Conservation (phyloP, 2,888 invertebrate genomes). For the Notodonta dromedarius region DNA sequence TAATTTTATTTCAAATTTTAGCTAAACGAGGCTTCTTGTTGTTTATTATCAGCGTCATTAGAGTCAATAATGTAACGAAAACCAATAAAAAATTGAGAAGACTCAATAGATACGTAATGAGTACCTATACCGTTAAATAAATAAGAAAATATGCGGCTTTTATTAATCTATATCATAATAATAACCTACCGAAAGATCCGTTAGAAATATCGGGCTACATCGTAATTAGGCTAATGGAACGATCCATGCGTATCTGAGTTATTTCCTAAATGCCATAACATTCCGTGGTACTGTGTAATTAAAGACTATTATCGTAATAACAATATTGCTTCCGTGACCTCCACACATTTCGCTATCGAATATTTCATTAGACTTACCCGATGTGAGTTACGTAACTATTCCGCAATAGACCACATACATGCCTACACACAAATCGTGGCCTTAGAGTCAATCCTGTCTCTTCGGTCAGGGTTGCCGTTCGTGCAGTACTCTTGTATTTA, state of each 20-base stretch:
- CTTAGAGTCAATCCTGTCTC: not conserved
- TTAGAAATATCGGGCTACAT: not conserved
- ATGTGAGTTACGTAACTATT: not conserved
- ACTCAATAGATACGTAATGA: too few relatives aligned
- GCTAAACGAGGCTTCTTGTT: too few relatives aligned
- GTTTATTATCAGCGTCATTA: too few relatives aligned
- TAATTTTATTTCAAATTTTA: not conserved
- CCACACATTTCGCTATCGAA: conserved; percentile 3
- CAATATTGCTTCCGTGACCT: conserved; percentile 5
- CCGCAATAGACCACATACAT: not conserved
- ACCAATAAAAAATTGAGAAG: too few relatives aligned
- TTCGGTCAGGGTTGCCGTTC: not conserved
- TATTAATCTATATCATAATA: not conserved
- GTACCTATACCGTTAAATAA: not conserved
- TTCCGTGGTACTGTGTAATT: conserved; percentile 1
- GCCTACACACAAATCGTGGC: not conserved
- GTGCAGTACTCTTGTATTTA: not conserved
- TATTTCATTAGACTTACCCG: not conserved
- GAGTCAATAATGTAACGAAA: too few relatives aligned
- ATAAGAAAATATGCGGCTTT: not conserved
- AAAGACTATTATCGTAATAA: conserved; percentile 3
- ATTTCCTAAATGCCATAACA: conserved; percentile 3
- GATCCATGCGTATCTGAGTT: not conserved
- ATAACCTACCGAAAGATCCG: not conserved
- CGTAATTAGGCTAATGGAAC: conserved; percentile 4